Conservation (phyloP, 2,797 vertebrate species). For the Vespertilio murinus region DNA sequence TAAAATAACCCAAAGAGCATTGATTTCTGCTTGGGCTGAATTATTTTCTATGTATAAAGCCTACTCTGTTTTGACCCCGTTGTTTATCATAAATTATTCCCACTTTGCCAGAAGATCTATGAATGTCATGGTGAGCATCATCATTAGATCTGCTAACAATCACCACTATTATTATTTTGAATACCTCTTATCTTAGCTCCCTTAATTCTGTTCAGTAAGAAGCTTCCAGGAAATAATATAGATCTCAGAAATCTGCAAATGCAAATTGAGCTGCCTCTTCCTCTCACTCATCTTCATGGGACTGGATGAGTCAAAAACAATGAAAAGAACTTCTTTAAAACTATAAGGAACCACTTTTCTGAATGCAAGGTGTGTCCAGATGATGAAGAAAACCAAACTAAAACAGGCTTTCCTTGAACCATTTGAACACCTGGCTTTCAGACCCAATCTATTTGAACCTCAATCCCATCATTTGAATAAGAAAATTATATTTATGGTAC, state of each 20-base stretch:
- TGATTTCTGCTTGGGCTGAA: neutral
- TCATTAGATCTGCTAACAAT: neutral
- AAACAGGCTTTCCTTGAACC: neutral
- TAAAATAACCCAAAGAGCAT: neutral
- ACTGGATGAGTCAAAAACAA: neutral
- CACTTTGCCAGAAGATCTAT: neutral
- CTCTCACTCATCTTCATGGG: neutral
- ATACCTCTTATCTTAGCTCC: neutral
- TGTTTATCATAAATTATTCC: neutral
- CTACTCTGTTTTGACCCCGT: neutral
- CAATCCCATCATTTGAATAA: neutral
- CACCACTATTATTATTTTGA: neutral
- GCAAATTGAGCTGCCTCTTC: neutral
- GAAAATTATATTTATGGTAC: neutral
- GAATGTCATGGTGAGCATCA: neutral
- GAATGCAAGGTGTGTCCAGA: neutral
- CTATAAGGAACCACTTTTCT: neutral
- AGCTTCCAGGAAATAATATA: neutral
- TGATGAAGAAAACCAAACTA: neutral
- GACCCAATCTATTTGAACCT: neutral
- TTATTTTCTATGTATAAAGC: neutral
- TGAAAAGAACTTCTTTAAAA: neutral
- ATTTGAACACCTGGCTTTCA: neutral
- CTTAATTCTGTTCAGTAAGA: neutral
- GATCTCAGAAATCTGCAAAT: conserved; percentile 1